A percentile compares a stretch with the other conserved stretches of the same genome.
Evolutionary conservation across 2,888 invertebrate genomes (phyloP).

Genomic region (Aphodius granarius): DNA sequence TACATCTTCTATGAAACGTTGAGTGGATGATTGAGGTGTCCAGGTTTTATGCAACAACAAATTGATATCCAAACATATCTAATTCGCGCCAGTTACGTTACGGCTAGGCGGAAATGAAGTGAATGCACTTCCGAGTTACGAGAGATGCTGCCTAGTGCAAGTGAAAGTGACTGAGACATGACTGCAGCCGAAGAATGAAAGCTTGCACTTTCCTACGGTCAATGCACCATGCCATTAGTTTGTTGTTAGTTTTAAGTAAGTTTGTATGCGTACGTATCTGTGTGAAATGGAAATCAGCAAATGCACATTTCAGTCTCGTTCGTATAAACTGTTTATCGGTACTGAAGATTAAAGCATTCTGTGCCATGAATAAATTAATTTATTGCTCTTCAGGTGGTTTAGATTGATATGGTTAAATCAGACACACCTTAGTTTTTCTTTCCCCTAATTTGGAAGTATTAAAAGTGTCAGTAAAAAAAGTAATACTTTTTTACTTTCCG

Average conservation of each 20-base stretch:
- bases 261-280: background rate
- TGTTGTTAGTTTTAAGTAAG: background rate
- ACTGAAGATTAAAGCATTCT: background rate
- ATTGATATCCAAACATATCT: background rate
- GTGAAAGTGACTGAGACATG: constrained; percentile 7
- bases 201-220: constrained; percentile 13
- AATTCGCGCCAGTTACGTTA: background rate
- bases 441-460: too few relatives aligned
- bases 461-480: too few relatives aligned
- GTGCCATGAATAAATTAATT: background rate
- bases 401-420: background rate
- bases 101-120: background rate
- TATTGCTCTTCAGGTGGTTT: background rate
- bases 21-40: background rate
- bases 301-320: background rate
- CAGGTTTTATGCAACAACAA: background rate
- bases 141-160: background rate
- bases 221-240: background rate
- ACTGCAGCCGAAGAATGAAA: constrained; percentile 9
- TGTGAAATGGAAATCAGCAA: background rate
- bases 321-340: background rate
- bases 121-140: constrained; percentile 2
- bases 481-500: too few relatives aligned
- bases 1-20: background rate
- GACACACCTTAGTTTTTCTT: too few relatives aligned